Evolutionary conservation across 2,113 vertebrate genomes (phyloP).

Genomic region (Vombatus ursinus): DNA sequence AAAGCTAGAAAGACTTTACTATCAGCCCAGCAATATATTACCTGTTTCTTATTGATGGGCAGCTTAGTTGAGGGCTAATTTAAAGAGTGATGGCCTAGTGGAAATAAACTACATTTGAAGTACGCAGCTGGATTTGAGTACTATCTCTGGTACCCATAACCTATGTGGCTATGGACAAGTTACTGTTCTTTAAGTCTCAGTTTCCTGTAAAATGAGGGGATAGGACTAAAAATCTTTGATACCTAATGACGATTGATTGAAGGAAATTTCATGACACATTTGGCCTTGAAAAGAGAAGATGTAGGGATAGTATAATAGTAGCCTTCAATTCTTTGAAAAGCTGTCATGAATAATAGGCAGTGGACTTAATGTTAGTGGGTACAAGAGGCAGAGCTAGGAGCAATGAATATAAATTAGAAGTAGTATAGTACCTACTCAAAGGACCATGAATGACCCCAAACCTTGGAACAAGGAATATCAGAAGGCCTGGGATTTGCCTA

Average conservation of each 20-base stretch:
- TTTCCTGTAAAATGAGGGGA: neutral
- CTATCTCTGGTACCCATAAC: neutral
- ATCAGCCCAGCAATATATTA: neutral
- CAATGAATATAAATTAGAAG: too few species aligned
- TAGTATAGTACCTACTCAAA: neutral
- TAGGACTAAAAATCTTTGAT: neutral
- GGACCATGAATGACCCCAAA: neutral
- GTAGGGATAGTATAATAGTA: neutral
- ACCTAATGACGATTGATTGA: neutral
- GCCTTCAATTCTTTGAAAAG: neutral
- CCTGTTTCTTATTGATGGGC: neutral
- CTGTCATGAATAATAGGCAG: neutral
- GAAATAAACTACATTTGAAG: neutral
- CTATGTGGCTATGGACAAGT: neutral
- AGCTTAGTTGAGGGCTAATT: neutral
- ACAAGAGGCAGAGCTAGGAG: neutral
- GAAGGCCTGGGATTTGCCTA: neutral
- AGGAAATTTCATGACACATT: neutral
- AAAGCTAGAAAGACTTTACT: neutral
- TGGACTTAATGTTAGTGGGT: neutral
- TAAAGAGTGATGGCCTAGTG: neutral
- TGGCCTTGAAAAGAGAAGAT: neutral
- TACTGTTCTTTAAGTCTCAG: neutral
- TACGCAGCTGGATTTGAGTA: neutral
- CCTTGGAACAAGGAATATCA: neutral